These are phyloP conservation scores for Formica aserva DNA, from an alignment of 2,888 invertebrate genomes.

Conservation along the genomic window DNA sequence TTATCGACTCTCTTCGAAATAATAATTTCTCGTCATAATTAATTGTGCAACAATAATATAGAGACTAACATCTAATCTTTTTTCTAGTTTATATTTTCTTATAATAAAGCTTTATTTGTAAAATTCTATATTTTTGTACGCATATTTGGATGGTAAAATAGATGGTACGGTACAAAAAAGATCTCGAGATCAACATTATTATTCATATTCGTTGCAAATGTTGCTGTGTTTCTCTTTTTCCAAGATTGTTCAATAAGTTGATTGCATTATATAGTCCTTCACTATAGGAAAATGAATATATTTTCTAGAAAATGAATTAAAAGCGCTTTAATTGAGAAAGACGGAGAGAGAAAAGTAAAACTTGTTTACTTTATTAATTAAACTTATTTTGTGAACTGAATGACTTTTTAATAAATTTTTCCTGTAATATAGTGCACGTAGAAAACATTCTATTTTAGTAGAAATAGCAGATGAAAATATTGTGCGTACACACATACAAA, in stretches of 20 bases:
- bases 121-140: background rate
- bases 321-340: constrained; percentile 10
- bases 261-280: constrained; percentile 18
- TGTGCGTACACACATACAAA: background rate
- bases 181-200: background rate
- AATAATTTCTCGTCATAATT: background rate
- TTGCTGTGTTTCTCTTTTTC: background rate
- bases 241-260: constrained; percentile 6
- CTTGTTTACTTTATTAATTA: constrained; percentile 33
- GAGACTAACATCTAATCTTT: background rate
- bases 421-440: background rate
- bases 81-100: background rate
- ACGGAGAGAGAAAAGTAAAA: constrained; percentile 27
- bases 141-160: background rate
- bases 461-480: constrained; percentile 2
- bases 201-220: constrained; percentile 6
- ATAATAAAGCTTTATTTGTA: background rate
- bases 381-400: constrained; percentile 34
- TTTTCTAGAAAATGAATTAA: constrained; percentile 30
- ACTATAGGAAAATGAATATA: constrained; percentile 6
- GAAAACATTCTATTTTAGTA: constrained; percentile 16
- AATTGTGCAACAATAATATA: background rate
- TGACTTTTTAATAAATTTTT: constrained; percentile 31
- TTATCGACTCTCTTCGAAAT: constrained; percentile 34
- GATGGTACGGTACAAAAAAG: background rate